Conservation (phyloP, 2,113 vertebrate genomes). For the Colaptes auratus region DNA sequence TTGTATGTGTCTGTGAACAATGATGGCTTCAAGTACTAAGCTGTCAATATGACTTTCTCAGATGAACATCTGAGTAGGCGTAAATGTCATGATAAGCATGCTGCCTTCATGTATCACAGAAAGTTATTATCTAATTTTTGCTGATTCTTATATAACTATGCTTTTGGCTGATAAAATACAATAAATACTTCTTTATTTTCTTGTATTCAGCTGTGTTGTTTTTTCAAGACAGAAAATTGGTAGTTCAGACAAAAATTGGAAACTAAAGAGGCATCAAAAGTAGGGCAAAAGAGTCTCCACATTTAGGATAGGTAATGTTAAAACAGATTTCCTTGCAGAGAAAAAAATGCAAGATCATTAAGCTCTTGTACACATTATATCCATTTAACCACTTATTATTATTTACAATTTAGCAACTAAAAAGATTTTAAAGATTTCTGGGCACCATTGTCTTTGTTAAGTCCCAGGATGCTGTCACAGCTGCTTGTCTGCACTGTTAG, state of each 20-base stretch:
- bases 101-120: slow-evolving; percentile 54
- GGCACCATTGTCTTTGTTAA: neutral
- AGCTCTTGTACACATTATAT: neutral
- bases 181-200: neutral
- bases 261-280: neutral
- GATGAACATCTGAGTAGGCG: slow-evolving; percentile 65
- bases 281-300: neutral
- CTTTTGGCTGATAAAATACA: slow-evolving; percentile 12
- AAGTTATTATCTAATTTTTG: slow-evolving; percentile 45
- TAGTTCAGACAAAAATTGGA: neutral
- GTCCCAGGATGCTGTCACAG: neutral
- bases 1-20: slow-evolving; percentile 67
- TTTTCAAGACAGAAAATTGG: neutral
- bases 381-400: neutral
- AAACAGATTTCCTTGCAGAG: neutral
- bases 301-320: neutral
- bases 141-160: slow-evolving; percentile 57
- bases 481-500: neutral
- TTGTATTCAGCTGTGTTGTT: neutral
- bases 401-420: neutral
- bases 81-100: slow-evolving; percentile 69
- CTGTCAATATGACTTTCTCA: slow-evolving; percentile 67
- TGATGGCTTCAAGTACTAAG: slow-evolving; percentile 50
- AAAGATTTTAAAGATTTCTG: neutral
- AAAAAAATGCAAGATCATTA: neutral